Conservation (phyloP, 2,888 invertebrate species). For the Mesoligia furuncula region DNA sequence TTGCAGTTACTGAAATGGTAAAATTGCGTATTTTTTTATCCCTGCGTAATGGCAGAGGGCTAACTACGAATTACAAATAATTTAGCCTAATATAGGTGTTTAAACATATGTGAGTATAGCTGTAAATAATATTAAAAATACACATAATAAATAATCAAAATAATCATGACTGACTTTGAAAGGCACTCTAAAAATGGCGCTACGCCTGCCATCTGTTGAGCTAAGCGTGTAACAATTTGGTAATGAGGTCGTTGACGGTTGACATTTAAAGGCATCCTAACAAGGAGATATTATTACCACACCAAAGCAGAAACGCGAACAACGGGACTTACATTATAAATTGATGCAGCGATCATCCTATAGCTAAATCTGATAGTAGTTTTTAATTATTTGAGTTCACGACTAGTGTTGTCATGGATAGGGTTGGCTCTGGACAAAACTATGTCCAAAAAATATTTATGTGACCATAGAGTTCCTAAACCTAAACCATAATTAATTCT, state of each 20-base stretch:
- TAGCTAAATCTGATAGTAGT: not conserved
- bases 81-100: slow-evolving; percentile 20
- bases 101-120: slow-evolving; percentile 55
- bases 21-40: slow-evolving; percentile 19
- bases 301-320: slow-evolving; percentile 44
- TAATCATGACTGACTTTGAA: slow-evolving; percentile 29
- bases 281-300: slow-evolving; percentile 55
- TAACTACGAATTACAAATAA: slow-evolving; percentile 22
- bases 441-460: no score
- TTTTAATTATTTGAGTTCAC: slow-evolving; percentile 6
- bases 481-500: not conserved
- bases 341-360: slow-evolving; percentile 20
- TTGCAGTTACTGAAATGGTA: slow-evolving; percentile 38
- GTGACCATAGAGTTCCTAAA: slow-evolving; percentile 4
- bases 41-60: slow-evolving; percentile 29
- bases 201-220: slow-evolving; percentile 59
- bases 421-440: not conserved
- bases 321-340: slow-evolving; percentile 36
- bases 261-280: slow-evolving; percentile 56
- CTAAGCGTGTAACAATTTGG: slow-evolving; percentile 37
- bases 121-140: slow-evolving; percentile 11
- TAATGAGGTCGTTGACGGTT: slow-evolving; percentile 61
- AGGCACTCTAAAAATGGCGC: slow-evolving; percentile 37
- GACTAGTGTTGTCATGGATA: not conserved
- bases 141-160: slow-evolving; percentile 4